Base-by-base conservation (phyloP, 2,888 invertebrate species). In the Stenurella melanura region DNA sequence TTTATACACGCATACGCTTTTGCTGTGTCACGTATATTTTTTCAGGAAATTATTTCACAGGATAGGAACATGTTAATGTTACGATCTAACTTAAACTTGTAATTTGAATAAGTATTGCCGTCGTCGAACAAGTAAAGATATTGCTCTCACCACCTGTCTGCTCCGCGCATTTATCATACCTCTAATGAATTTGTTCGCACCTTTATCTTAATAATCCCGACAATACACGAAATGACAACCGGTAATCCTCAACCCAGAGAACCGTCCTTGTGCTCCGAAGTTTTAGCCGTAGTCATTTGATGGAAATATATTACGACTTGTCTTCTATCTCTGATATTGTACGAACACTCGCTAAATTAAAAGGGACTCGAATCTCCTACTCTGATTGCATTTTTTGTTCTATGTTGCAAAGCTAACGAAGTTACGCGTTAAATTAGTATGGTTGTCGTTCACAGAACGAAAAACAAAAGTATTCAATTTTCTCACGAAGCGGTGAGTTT, bases 401-500 rank as follows among this genome's bases (percentile, higher is more conserved):
- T 19, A 1, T 61, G 21, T 15, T n/a, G 60, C 26, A n/a, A n/a
- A 26, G 21, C 7, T 11, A n/a, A 10, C 12, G n/a, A n/a, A 63
- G 18, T 63, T 26, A 63, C 34, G 18, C 30, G 61, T 26, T n/a
- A 12, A 21, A 17, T 64, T 34, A 11, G 17, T 17, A 17, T 3
- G 11, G 34, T 38, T 17, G 15, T 30, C 30, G 18, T 63, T 9
- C 4, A 17, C 34, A 18, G 30, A 42, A 42, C 34, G 38, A 64
- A 64, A 64, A 64, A 18, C 64, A 42, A 64, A 19, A 38, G 42
- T 17, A 18, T 42, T 38, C 30, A 63, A 34, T 30, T 63, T 17
- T 30, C 63, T 64, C 64, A 18, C 38, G 9, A 34, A 34, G 64
- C 38, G 34, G 34, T 17, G 3, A 34, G 6, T 34, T 64, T 63